phyloP scores from a whole-genome alignment of 2,113 vertebrate genomes.

The Chaenocephalus aceratus region DNA sequence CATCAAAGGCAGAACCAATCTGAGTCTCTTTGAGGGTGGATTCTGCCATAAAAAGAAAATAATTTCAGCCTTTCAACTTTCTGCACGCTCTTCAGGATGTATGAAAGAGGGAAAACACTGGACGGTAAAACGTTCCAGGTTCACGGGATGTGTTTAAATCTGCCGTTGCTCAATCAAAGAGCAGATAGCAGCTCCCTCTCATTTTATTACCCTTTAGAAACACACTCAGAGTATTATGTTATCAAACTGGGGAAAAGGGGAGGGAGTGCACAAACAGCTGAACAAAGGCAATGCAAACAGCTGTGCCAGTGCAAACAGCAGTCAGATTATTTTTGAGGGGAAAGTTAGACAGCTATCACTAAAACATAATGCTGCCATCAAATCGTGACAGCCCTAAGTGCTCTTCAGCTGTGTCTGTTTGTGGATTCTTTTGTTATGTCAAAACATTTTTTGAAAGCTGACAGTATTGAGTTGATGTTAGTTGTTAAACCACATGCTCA shows the following conservation, averaged over 20 bases:
- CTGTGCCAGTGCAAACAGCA: conserved; percentile 82
- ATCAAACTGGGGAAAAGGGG: conserved; percentile 72
- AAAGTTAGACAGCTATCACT: conserved; percentile 63
- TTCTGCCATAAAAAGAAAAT: conserved; percentile 40
- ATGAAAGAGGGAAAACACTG: conserved; percentile 43
- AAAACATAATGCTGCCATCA: conserved; percentile 63
- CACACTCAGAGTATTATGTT: conserved; percentile 76
- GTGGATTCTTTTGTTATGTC: conserved; percentile 21
- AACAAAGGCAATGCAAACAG: conserved; percentile 79
- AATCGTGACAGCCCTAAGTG: conserved; percentile 48
- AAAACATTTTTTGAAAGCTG: conserved; percentile 23
- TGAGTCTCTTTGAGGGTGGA: conserved; percentile 35
- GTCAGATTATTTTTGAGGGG: conserved; percentile 72
- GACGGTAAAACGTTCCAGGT: conserved; percentile 52
- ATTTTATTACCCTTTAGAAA: conserved; percentile 73
- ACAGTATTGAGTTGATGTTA: conserved; percentile 3
- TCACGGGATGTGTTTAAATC: conserved; percentile 60
- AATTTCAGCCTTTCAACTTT: conserved; percentile 47
- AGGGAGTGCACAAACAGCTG: conserved; percentile 72
- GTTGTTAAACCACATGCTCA: conserved; percentile 25
- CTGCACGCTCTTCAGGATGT: conserved; percentile 49
- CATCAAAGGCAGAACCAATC: conserved; percentile 39
- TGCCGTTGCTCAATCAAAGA: conserved; percentile 68
- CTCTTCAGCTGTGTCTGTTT: conserved; percentile 47
- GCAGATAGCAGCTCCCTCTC: conserved; percentile 63